Percentiles rank a stretch among this genome's conserved stretches.
Conservation (phyloP, 2,797 vertebrate genomes). For the Choloepus didactylus region DNA sequence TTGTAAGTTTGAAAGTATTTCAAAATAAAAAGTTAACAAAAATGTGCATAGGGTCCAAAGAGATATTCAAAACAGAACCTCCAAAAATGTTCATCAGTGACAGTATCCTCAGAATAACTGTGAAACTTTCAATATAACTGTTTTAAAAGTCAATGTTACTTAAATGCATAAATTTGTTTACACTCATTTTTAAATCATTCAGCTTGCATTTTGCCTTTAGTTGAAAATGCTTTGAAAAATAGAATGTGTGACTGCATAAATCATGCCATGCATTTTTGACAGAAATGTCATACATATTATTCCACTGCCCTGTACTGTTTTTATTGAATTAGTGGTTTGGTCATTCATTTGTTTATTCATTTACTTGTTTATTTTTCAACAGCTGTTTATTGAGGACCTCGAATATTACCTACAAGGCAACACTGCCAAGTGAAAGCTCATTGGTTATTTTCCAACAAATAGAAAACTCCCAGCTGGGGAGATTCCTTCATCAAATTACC, state of each 20-base stretch:
- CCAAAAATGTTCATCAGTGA: not conserved
- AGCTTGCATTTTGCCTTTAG: not conserved
- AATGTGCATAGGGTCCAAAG: not conserved
- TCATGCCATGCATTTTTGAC: not conserved
- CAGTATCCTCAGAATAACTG: not conserved
- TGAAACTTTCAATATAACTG: not conserved
- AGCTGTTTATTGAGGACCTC: not conserved
- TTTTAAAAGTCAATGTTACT: not conserved
- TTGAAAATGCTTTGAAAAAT: not conserved
- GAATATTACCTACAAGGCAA: not conserved
- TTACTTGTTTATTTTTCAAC: not conserved
- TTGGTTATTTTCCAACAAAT: not conserved
- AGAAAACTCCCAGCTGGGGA: not conserved
- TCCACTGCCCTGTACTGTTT: not conserved
- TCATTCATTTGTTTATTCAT: not conserved
- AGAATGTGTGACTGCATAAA: not conserved
- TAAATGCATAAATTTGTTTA: not conserved
- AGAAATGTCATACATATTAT: not conserved
- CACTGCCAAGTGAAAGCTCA: not conserved
- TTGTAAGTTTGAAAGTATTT: no score
- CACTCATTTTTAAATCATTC: not conserved
- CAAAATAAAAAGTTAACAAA: not conserved
- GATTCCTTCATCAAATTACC: not conserved
- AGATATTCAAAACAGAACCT: not conserved
- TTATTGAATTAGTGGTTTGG: not conserved